Conservation (phyloP, 2,888 invertebrate species). For the Hesperia comma region DNA sequence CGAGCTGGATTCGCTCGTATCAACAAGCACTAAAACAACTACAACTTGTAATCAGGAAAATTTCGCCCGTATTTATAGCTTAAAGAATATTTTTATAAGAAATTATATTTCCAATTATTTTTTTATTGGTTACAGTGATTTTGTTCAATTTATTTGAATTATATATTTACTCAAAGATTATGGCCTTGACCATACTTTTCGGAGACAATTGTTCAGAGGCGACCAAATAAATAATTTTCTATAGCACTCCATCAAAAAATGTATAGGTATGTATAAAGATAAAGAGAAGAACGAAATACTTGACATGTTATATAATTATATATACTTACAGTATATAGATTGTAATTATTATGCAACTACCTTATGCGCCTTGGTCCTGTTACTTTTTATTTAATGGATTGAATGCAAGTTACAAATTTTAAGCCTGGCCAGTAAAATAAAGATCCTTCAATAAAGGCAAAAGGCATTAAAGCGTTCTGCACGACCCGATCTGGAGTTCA, state of each 20-base stretch:
- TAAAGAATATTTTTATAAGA: slow-evolving; percentile 2
- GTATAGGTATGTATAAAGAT: not conserved
- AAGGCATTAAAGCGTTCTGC: not conserved
- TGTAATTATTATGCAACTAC: slow-evolving; percentile 1
- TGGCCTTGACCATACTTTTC: not conserved
- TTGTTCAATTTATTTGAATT: not conserved
- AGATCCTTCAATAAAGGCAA: not conserved
- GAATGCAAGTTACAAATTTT: slow-evolving; percentile 9
- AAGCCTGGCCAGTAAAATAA: not conserved
- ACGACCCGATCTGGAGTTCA: not conserved
- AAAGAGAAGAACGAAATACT: not conserved
- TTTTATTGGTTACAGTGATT: too few species aligned
- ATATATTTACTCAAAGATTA: not conserved
- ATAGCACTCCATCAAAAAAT: slow-evolving; percentile 2
- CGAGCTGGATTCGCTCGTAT: slow-evolving; percentile 10
- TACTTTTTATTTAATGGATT: not conserved
- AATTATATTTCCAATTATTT: not conserved
- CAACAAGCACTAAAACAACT: not conserved
- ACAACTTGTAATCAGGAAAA: not conserved
- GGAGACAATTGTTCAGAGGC: not conserved
- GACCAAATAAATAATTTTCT: not conserved
- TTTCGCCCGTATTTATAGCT: not conserved
- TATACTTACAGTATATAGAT: not conserved
- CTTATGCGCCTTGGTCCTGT: slow-evolving; percentile 6
- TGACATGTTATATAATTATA: not conserved